Percentiles rank a stretch among this genome's conserved stretches.
These are phyloP conservation scores for Protomyctophum bolini DNA, from an alignment of 2,113 vertebrate genomes.

Conservation along the genomic window DNA sequence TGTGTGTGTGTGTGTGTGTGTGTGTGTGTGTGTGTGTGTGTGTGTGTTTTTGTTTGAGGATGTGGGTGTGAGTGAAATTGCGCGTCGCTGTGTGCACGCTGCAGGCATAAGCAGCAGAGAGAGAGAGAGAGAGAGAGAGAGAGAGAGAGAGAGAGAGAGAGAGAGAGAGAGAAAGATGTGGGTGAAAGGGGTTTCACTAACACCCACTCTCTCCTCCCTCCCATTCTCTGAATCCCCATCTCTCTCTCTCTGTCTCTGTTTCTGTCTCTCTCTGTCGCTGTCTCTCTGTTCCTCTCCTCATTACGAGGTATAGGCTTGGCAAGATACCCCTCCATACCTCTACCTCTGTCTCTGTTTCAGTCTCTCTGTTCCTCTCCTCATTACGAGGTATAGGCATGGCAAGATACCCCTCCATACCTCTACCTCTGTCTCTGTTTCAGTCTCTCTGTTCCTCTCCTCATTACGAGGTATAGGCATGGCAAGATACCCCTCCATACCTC, in stretches of 20 bases:
- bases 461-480: too few species aligned
- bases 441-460: too few species aligned
- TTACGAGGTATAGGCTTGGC: too few species aligned
- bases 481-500: conserved; percentile 3
- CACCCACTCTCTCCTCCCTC: conserved; percentile 59
- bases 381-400: too few species aligned
- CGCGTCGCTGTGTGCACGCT: conserved; percentile 19
- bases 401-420: conserved; percentile 7
- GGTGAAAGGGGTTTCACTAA: conserved; percentile 71
- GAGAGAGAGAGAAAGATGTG: conserved; percentile 42
- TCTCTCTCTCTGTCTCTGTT: background rate
- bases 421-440: conserved; percentile 12
- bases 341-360: conserved; percentile 13
- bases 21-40: background rate
- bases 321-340: conserved; percentile 1
- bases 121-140: conserved; percentile 34
- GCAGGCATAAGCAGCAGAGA: conserved; percentile 37
- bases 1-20: background rate
- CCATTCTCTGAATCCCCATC: conserved; percentile 17
- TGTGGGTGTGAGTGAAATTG: conserved; percentile 29
- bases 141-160: conserved; percentile 30
- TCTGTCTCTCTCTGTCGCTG: background rate
- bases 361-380: too few species aligned
- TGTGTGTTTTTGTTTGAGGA: background rate
- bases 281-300: too few species aligned